phyloP scores from a whole-genome alignment of 1,140 invertebrate species.

The Procambarus clarkii region DNA sequence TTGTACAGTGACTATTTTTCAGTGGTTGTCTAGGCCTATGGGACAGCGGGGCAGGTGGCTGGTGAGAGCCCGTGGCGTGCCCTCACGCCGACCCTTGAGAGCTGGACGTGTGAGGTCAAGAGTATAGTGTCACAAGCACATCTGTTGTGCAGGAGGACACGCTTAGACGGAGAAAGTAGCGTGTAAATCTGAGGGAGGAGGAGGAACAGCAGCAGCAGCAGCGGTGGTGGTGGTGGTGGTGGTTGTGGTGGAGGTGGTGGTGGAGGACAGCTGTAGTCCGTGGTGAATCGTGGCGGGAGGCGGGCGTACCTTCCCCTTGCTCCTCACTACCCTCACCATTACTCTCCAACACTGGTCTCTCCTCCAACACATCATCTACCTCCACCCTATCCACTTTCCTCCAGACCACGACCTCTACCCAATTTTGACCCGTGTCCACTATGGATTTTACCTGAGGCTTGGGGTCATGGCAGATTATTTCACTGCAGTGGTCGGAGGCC shows the following conservation, averaged over 20 bases:
- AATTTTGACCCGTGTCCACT: neutral
- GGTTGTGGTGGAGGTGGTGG: neutral
- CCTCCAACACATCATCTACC: neutral
- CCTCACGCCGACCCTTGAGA: too few relatives aligned
- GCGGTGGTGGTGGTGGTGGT: neutral
- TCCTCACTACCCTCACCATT: neutral
- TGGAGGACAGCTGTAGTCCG: constrained; percentile 3
- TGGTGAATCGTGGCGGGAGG: constrained; percentile 30
- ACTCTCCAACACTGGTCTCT: constrained; percentile 8
- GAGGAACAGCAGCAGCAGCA: neutral
- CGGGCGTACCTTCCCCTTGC: constrained; percentile 22
- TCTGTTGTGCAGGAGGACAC: neutral
- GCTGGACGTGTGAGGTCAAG: neutral
- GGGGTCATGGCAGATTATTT: constrained; percentile 7
- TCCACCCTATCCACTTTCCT: neutral
- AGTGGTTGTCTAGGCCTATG: too few relatives aligned
- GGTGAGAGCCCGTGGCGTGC: too few relatives aligned
- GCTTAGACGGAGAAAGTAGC: neutral
- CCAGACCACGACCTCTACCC: neutral
- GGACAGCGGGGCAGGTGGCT: too few relatives aligned
- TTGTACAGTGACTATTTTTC: too few relatives aligned
- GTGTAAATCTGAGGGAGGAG: neutral
- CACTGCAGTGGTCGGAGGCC: neutral
- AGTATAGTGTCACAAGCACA: neutral
- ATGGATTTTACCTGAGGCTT: neutral